phyloP scores from a whole-genome alignment of 2,797 vertebrate species.

The Phoxinus dragarum region DNA sequence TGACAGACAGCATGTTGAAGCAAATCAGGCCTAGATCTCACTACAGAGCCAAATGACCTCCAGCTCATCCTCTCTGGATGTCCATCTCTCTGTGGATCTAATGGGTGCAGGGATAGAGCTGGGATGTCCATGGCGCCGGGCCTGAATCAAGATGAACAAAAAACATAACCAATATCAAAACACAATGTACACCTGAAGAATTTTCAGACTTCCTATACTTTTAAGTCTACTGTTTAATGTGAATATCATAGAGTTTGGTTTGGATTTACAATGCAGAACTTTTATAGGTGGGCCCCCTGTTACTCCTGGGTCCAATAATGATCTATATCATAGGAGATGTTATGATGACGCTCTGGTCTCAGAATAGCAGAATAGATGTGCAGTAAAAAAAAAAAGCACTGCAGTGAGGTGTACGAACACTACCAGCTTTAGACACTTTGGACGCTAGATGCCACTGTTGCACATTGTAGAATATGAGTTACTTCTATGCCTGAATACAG shows the following conservation, averaged over 20 bases:
- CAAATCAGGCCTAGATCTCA: not conserved
- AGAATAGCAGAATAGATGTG: too few species aligned
- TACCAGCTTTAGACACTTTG: not conserved
- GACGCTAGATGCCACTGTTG: conserved; percentile 55
- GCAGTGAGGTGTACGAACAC: not conserved
- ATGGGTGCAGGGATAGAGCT: not conserved
- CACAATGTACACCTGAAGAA: not conserved
- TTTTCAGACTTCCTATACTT: not conserved
- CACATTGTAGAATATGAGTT: not conserved
- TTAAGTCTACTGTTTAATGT: not conserved
- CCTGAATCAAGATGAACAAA: too few species aligned
- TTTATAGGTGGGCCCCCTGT: not conserved
- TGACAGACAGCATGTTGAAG: not conserved
- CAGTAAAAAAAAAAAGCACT: too few species aligned
- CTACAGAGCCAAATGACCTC: not conserved
- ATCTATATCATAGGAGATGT: too few species aligned
- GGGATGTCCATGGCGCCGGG: too few species aligned
- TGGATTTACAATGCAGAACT: not conserved
- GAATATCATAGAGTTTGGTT: not conserved
- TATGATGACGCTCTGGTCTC: too few species aligned
- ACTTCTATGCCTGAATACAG: not conserved
- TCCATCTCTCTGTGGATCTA: not conserved
- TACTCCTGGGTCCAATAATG: too few species aligned
- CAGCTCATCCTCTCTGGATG: not conserved
- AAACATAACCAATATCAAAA: too few species aligned